Evolutionary conservation across 2,797 vertebrate species (phyloP), one percentile per base, ranked within the genome.

Genomic region (Poeciliopsis presidionis): DNA sequence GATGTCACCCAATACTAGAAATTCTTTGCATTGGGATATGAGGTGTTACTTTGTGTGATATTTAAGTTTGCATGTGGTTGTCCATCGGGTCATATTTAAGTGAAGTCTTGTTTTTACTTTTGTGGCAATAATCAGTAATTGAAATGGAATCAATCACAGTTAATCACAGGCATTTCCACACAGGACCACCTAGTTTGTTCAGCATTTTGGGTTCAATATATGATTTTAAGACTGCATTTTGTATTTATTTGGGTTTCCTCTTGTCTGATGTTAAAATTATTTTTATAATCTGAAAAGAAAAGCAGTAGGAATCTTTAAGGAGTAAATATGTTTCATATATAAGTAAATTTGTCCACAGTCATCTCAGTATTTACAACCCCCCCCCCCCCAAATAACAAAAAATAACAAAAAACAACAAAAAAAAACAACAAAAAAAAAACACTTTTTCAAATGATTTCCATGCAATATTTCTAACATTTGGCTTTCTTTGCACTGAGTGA

Each of bases 381-480:
- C 39, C 6, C 5, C 28, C 39, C 39, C 39, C 5, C 28, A 16
- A 55, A 36, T 36, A 69, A 49, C 1, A 7, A 6, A 49, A 20
- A 49, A 12, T 2, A 39, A 39, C 0, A 39, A 39, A 63, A 55
- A 13, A n/a, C 9, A 16, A n/a, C n/a, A n/a, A n/a, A n/a, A n/a
- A n/a, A n/a, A n/a, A n/a, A n/a, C n/a, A n/a, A n/a, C n/a, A 63
- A 55, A 70, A 51, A 22, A 3, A 51, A 3, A 9, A 9, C 45
- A 4, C 14, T 33, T 65, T 28, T 65, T 25, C 69, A n/a, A n/a
- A 49, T 30, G 20, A 67, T 39, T 51, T 6, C 8, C 39, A 57
- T 16, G 63, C 18, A 79, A 78, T 47, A 74, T 65, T 74, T 16
- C 5, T 14, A 69, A 65, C 47, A 47, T 65, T 81, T 75, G 72